Conservation (phyloP, 2,797 vertebrate species). For the Tragopan temminckii region DNA sequence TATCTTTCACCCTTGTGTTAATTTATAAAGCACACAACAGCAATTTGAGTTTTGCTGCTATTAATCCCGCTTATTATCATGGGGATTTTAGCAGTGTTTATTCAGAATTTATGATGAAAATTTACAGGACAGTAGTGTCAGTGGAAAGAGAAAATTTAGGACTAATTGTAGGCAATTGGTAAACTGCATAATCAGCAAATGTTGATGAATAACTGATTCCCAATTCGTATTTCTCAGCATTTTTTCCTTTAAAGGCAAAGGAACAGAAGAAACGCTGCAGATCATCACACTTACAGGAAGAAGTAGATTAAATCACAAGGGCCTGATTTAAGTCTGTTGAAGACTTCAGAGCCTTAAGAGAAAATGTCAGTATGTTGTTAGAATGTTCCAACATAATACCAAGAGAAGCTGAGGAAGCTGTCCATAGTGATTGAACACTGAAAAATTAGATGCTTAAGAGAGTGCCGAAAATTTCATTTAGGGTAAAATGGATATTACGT, state of each 20-base stretch:
- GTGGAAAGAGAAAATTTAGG: slow-evolving; percentile 14
- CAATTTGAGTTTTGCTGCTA: slow-evolving; percentile 34
- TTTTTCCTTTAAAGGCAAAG: slow-evolving; percentile 52
- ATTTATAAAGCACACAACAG: slow-evolving; percentile 38
- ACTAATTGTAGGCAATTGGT: slow-evolving; percentile 62
- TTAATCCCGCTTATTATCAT: slow-evolving; percentile 32
- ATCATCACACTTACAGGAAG: not conserved
- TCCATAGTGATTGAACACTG: not conserved
- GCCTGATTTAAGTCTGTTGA: slow-evolving; percentile 1
- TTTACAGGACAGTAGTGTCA: slow-evolving; percentile 17
- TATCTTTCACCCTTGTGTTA: not conserved
- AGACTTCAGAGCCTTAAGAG: slow-evolving; percentile 2
- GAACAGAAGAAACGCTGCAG: slow-evolving; percentile 11
- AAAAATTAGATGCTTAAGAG: not conserved
- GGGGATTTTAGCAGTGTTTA: slow-evolving; percentile 17
- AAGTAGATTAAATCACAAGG: slow-evolving; percentile 28
- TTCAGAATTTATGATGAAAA: slow-evolving; percentile 34
- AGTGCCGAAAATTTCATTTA: not conserved
- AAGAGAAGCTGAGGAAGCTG: not conserved
- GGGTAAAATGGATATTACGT: not conserved
- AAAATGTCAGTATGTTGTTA: not conserved
- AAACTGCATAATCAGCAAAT: slow-evolving; percentile 56
- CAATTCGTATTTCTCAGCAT: slow-evolving; percentile 43
- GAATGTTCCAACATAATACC: not conserved
- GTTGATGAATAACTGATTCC: slow-evolving; percentile 58